A percentile compares a stretch with the other conserved stretches of the same genome.
Conservation (phyloP, 2,797 vertebrate species). For the Australoheros facetus region DNA sequence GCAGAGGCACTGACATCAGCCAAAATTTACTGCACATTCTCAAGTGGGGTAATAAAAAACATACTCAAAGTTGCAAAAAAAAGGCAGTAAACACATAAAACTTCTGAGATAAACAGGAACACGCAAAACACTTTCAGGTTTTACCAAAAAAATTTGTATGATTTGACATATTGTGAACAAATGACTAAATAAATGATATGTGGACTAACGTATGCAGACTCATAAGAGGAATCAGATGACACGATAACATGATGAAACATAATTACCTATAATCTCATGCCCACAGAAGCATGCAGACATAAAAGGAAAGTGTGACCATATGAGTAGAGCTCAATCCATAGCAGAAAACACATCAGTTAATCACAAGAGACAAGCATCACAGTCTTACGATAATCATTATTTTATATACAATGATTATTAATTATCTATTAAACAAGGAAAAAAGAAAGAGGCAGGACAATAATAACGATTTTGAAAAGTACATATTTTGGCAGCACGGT, state of each 20-base stretch:
- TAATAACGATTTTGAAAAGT: not conserved
- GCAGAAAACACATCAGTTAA: not conserved
- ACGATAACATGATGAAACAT: not conserved
- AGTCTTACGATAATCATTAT: not conserved
- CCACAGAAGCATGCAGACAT: not conserved
- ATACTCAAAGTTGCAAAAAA: not conserved
- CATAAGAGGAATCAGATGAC: not conserved
- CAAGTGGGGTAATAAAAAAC: slow-evolving; percentile 25
- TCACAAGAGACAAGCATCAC: not conserved
- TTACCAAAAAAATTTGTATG: not conserved
- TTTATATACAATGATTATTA: not conserved
- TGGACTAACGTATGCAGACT: not conserved
- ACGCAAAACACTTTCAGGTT: not conserved
- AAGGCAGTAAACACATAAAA: not conserved
- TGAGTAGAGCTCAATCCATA: not conserved
- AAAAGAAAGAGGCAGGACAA: not conserved
- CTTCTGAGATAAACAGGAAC: slow-evolving; percentile 1
- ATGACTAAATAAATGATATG: not conserved
- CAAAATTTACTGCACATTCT: slow-evolving; percentile 20
- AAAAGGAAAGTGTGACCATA: not conserved
- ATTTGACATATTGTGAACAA: not conserved
- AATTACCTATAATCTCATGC: not conserved
- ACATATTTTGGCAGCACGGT: too few relatives aligned
- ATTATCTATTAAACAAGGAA: not conserved
- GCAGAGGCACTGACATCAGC: slow-evolving; percentile 23